phyloP scores from a whole-genome alignment of 2,888 invertebrate species.

The Exocentrus adspersus region DNA sequence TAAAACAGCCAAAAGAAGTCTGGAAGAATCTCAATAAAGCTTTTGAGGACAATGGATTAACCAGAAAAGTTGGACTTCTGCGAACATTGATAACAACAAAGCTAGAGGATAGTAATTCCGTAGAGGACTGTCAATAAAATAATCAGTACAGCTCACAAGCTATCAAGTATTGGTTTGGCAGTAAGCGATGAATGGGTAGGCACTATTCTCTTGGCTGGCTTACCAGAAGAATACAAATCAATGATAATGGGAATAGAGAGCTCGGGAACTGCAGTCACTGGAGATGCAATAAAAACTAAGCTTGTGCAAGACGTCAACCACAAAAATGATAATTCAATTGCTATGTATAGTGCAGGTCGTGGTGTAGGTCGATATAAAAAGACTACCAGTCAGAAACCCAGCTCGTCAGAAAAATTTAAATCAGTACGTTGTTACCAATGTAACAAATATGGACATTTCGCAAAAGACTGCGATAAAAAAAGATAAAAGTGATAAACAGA shows the following conservation, averaged over 20 bases:
- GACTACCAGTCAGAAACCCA: neutral
- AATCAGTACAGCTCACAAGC: constrained; percentile 20
- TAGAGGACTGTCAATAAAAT: constrained; percentile 29
- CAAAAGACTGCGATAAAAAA: constrained; percentile 6
- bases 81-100: constrained; percentile 25
- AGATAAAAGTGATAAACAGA: constrained; percentile 3
- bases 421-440: constrained; percentile 15
- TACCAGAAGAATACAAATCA: constrained; percentile 35
- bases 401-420: neutral
- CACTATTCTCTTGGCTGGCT: constrained; percentile 33
- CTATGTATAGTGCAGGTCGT: neutral
- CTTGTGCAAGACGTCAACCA: constrained; percentile 36
- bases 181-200: constrained; percentile 34
- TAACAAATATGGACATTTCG: constrained; percentile 26
- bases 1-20: constrained; percentile 8
- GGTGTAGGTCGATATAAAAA: too few species aligned
- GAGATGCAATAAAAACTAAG: constrained; percentile 47
- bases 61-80: constrained; percentile 21
- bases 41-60: constrained; percentile 31
- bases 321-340: neutral
- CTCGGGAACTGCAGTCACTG: constrained; percentile 41
- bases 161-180: constrained; percentile 13
- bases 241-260: constrained; percentile 48
- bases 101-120: constrained; percentile 22
- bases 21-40: constrained; percentile 11